These are phyloP conservation scores for Thaleichthys pacificus DNA, from an alignment of 2,797 vertebrate species.

Conservation along the genomic window DNA sequence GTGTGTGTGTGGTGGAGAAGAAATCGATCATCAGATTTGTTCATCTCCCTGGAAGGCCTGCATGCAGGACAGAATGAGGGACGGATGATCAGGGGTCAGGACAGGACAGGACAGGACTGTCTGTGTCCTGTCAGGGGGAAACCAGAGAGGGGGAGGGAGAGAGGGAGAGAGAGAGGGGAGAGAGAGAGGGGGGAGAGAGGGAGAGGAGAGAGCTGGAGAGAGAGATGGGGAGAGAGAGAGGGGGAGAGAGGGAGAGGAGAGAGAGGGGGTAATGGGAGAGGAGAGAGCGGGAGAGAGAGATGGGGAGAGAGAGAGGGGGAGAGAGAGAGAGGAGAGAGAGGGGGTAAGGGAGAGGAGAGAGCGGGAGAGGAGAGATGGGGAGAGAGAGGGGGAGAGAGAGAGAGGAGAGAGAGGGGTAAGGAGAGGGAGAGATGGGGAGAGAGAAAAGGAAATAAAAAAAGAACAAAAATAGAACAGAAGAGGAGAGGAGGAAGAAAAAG, in stretches of 20 bases:
- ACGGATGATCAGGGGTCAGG: constrained; percentile 50
- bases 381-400: constrained; percentile 25
- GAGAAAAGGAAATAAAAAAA: constrained; percentile 25
- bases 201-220: constrained; percentile 26
- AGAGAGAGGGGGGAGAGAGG: constrained; percentile 24
- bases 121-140: constrained; percentile 63
- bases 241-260: constrained; percentile 7
- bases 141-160: constrained; percentile 52
- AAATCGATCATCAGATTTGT: constrained; percentile 73
- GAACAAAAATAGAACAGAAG: constrained; percentile 30
- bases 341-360: constrained; percentile 8
- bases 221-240: constrained; percentile 1
- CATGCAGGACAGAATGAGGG: constrained; percentile 42
- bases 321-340: constrained; percentile 8
- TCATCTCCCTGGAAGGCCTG: constrained; percentile 66
- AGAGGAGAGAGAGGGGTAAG: too few species aligned
- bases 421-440: not conserved
- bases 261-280: constrained; percentile 8
- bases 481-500: constrained; percentile 27
- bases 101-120: constrained; percentile 58
- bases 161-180: not conserved
- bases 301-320: constrained; percentile 20
- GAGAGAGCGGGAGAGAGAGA: too few species aligned
- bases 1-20: constrained; percentile 20
- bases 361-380: too few species aligned